These are phyloP conservation scores for Eurypyga helias DNA, from an alignment of 2,113 vertebrate species.

Conservation along the genomic window DNA sequence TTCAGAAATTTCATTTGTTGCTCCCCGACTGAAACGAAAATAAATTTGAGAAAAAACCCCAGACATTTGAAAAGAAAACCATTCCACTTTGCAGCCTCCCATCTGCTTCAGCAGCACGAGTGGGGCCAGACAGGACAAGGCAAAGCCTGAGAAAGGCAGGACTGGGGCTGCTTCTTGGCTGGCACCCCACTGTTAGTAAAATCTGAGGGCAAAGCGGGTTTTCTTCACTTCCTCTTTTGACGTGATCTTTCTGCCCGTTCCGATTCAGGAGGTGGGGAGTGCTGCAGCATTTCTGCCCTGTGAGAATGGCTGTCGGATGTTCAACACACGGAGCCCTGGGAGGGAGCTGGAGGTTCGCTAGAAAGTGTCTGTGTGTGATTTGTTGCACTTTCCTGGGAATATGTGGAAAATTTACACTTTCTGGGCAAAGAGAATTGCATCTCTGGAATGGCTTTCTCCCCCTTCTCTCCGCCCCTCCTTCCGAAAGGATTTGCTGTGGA, in stretches of 20 bases:
- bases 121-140: not conserved
- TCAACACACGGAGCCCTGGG: not conserved
- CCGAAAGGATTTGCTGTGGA: not conserved
- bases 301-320: not conserved
- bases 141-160: not conserved
- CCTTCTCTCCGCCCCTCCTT: not conserved
- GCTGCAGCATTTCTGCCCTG: not conserved
- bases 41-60: not conserved
- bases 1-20: not conserved
- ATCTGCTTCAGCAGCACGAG: not conserved
- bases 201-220: not conserved
- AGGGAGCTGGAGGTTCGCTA: not conserved
- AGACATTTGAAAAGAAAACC: not conserved
- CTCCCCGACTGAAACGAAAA: not conserved
- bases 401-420: not conserved
- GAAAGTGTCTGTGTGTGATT: not conserved
- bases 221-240: not conserved
- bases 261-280: not conserved
- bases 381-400: not conserved
- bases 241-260: not conserved
- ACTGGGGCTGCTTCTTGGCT: not conserved
- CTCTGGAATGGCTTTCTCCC: not conserved
- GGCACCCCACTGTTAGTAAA: not conserved
- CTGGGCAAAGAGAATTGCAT: fast-evolving
- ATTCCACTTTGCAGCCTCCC: not conserved